Percentiles rank a stretch among this genome's conserved stretches.
These are phyloP conservation scores for Arrhopalites spinosus DNA, from an alignment of 2,888 invertebrate genomes.

Conservation along the genomic window DNA sequence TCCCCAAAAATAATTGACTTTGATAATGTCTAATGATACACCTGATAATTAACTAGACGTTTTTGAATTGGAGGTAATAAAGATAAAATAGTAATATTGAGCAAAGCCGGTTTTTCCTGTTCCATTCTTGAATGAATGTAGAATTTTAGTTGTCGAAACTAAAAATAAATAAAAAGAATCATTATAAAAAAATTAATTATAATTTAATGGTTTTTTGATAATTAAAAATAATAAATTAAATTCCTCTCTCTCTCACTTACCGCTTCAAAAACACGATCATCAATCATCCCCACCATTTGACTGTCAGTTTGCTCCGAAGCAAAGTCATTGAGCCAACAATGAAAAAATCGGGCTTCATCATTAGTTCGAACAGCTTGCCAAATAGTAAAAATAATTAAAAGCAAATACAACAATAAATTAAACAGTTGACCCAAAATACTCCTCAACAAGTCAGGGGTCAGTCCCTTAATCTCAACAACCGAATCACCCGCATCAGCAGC, in stretches of 20 bases:
- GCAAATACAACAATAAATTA: slow-evolving; percentile 32
- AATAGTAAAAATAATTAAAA: slow-evolving; percentile 41
- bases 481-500: too few species aligned
- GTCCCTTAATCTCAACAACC: not conserved
- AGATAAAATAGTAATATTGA: slow-evolving; percentile 39
- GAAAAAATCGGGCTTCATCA: slow-evolving; percentile 46
- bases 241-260: too few species aligned
- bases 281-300: too few species aligned
- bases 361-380: slow-evolving; percentile 48
- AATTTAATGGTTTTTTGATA: too few species aligned
- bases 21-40: slow-evolving; percentile 34
- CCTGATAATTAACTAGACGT: slow-evolving; percentile 37
- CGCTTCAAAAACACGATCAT: too few species aligned
- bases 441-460: slow-evolving; percentile 33
- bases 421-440: slow-evolving; percentile 39
- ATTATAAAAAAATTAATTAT: not conserved
- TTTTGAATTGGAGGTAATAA: slow-evolving; percentile 34
- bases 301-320: slow-evolving; percentile 22
- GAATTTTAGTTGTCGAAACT: slow-evolving; percentile 49
- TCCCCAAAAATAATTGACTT: too few species aligned
- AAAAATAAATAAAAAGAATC: slow-evolving; percentile 20
- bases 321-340: slow-evolving; percentile 53
- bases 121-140: slow-evolving; percentile 53
- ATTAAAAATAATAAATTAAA: not conserved
- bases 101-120: slow-evolving; percentile 46